These are phyloP conservation scores for Anticlea derivata DNA, from an alignment of 2,888 invertebrate genomes.

Conservation along the genomic window DNA sequence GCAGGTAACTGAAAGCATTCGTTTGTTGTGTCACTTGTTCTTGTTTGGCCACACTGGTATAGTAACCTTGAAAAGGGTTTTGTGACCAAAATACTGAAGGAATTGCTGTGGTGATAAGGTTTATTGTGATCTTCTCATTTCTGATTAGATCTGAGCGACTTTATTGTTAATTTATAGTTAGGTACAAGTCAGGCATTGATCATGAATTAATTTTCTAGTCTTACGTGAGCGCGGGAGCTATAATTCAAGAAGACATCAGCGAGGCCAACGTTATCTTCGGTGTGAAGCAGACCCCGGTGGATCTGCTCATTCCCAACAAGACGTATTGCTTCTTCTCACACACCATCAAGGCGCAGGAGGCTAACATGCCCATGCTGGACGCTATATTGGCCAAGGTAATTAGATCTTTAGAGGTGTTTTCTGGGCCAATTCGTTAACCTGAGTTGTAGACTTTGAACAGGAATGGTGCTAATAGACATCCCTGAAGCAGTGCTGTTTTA, in stretches of 20 bases:
- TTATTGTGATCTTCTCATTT: too few species aligned
- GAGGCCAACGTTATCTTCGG: slow-evolving; percentile 98
- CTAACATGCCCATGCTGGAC: slow-evolving; percentile 98
- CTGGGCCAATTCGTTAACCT: too few species aligned
- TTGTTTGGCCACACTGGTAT: neutral
- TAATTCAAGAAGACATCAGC: slow-evolving; percentile 97
- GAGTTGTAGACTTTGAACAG: too few species aligned
- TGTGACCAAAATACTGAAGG: too few species aligned
- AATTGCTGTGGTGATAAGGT: too few species aligned
- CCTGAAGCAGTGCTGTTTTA: too few species aligned
- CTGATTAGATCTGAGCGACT: too few species aligned
- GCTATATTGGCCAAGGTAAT: slow-evolving; percentile 94
- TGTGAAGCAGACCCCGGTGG: slow-evolving; percentile 97
- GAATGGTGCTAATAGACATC: too few species aligned
- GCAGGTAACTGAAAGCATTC: slow-evolving; percentile 88
- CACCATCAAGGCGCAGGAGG: slow-evolving; percentile 99
- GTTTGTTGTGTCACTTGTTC: neutral
- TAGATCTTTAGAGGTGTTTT: neutral
- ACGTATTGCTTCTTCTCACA: slow-evolving; percentile 99
- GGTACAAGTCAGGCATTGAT: too few species aligned
- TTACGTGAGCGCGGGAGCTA: slow-evolving; percentile 96
- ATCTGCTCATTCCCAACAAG: slow-evolving; percentile 96
- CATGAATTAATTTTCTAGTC: slow-evolving; percentile 88
- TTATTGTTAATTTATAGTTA: too few species aligned
- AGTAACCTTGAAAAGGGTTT: too few species aligned